Conservation (phyloP, 2,797 vertebrate species). For the Microchirus variegatus region DNA sequence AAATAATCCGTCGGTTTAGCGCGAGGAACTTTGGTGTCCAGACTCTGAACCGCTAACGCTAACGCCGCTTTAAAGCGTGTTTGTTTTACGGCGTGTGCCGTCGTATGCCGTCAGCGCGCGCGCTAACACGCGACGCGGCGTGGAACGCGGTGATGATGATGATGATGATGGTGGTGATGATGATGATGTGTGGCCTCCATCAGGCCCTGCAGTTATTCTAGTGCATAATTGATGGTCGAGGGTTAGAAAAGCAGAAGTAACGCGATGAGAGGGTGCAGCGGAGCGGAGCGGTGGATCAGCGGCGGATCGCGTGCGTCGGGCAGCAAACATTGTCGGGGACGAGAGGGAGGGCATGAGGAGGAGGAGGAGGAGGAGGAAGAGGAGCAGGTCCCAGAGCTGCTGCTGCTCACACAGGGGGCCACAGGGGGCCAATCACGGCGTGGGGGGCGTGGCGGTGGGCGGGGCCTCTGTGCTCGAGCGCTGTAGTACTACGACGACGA, state of each 20-base stretch:
- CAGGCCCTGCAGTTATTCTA: constrained; percentile 95
- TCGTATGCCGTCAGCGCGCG: neutral
- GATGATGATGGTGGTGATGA: constrained; percentile 82
- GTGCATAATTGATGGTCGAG: constrained; percentile 99
- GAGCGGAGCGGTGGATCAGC: constrained; percentile 79
- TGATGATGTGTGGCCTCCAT: constrained; percentile 86
- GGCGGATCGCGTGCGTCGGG: constrained; percentile 81
- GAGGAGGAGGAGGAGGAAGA: constrained; percentile 75
- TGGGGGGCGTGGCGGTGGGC: neutral
- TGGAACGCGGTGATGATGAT: neutral
- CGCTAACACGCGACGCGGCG: constrained; percentile 6
- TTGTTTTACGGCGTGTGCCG: constrained; percentile 14
- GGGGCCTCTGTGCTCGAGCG: constrained; percentile 24
- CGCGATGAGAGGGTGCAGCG: constrained; percentile 87
- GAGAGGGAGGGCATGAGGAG: constrained; percentile 79
- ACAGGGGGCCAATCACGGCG: constrained; percentile 70
- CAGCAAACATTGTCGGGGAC: constrained; percentile 82
- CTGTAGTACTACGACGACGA: constrained; percentile 70
- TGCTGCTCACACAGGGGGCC: no score
- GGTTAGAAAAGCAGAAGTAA: constrained; percentile 99
- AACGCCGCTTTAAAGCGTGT: no score
- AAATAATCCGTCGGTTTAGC: no score
- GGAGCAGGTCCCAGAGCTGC: constrained; percentile 73
- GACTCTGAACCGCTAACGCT: neutral
- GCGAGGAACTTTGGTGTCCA: constrained; percentile 3